Base-by-base conservation (phyloP, 1,140 invertebrate genomes). In the Linepithema humile region DNA sequence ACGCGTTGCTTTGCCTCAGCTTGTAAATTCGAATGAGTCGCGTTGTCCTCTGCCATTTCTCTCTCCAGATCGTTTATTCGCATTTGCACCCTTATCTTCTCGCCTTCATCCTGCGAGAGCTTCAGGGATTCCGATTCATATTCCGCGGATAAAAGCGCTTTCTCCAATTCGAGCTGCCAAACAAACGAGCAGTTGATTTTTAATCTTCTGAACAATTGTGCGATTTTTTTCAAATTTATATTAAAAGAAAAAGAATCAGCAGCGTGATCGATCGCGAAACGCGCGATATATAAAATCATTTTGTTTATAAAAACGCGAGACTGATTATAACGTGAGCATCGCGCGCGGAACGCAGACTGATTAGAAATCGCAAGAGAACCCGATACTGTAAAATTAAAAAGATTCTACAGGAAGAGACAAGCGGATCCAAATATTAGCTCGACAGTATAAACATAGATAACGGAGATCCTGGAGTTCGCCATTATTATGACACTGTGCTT, bases 71-170 rank as follows among this genome's bases (percentile, higher is more conserved):
- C 93, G 72, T 93, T 92, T 72, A 96, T 95, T 64, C 95, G 93
- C 53, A 96, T 94, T 75, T 97, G 96, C n/a, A 96, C 89, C 75
- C 96, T 96, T 59, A 95, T 95, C 57, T 96, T 95, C 87, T 97
- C 96, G 35, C 96, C 95, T 91, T 98, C 96, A 53, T 98, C 97
- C 50, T 94, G 91, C 23, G 94, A 93, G 6, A 98, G 92, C 83
- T 97, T 96, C 12, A 96, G 95, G 86, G 96, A 96, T 91, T 98
- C 97, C 0, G 96, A 96, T 88, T 97, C 96, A 84, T 97, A 96
- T 93, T 98, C 98, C 0, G 97, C 97, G 75, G 97, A 96, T 77
- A 98, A 95, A 17, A 98, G 92, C 0, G 97, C 97, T 91, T 96
- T 96, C 91, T 98, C 97, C 93, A 98, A 95, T 93, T 98, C 97